Percentiles rank a stretch among this genome's conserved stretches.
Evolutionary conservation across 2,113 vertebrate species (phyloP).

Genomic region (Nymphicus hollandicus): DNA sequence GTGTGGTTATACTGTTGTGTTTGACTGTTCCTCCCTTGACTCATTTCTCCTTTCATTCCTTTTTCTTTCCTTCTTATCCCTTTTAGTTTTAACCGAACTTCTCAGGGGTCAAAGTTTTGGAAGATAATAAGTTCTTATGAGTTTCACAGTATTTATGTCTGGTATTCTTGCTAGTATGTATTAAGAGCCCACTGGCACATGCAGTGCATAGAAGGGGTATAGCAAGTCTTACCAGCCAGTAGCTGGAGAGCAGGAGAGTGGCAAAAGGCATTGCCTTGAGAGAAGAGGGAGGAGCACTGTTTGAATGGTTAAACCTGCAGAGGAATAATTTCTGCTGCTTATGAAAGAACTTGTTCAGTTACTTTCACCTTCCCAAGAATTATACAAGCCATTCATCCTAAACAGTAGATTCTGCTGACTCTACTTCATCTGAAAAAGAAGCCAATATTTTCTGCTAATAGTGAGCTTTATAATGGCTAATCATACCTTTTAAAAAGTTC

Average conservation of each 20-base stretch:
- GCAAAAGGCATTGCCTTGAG: neutral
- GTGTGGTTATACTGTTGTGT: neutral
- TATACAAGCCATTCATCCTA: neutral
- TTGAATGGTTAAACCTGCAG: neutral
- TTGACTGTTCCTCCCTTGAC: neutral
- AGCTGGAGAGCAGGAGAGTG: neutral
- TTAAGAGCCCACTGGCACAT: neutral
- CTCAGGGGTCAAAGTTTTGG: neutral
- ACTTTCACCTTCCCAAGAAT: neutral
- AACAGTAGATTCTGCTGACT: neutral
- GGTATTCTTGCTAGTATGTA: neutral
- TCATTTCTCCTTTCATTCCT: neutral
- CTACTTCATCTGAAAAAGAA: neutral
- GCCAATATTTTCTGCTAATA: neutral
- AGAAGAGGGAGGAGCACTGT: neutral
- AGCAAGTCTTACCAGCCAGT: neutral
- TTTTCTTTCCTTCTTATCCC: neutral
- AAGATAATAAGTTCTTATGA: neutral
- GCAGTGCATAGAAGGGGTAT: neutral
- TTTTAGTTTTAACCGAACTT: neutral
- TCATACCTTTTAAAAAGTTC: neutral
- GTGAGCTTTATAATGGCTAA: neutral
- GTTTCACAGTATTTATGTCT: neutral
- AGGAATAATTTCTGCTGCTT: neutral
- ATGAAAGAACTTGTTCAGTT: neutral